These are phyloP conservation scores for Oreochromis aureus DNA, from an alignment of 2,113 vertebrate genomes.

Conservation along the genomic window DNA sequence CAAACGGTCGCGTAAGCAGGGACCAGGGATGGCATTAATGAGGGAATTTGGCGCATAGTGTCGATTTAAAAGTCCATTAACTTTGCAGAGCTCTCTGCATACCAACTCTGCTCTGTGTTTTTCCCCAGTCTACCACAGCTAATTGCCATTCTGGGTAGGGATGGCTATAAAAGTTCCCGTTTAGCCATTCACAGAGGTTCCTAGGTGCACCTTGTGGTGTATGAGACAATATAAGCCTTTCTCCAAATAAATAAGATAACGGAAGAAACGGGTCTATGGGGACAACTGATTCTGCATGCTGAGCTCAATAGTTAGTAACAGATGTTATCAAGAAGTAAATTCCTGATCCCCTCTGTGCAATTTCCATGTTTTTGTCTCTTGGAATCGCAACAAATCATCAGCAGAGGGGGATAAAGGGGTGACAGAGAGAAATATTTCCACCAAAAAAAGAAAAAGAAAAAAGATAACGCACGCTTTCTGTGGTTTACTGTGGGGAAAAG, in stretches of 20 bases:
- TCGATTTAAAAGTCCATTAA: slow-evolving; percentile 79
- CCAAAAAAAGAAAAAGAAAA: not conserved
- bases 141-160: slow-evolving; percentile 72
- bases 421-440: slow-evolving; percentile 11
- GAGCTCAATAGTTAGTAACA: slow-evolving; percentile 45
- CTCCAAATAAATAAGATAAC: slow-evolving; percentile 60
- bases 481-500: not conserved
- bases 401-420: not conserved
- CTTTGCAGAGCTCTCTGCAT: slow-evolving; percentile 68
- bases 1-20: slow-evolving; percentile 53
- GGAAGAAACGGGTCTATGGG: slow-evolving; percentile 22
- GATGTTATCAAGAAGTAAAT: slow-evolving; percentile 57
- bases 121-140: slow-evolving; percentile 58
- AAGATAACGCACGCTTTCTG: not conserved
- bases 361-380: slow-evolving; percentile 41
- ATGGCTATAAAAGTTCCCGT: slow-evolving; percentile 63
- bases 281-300: slow-evolving; percentile 43
- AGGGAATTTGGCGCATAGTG: slow-evolving; percentile 67
- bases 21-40: slow-evolving; percentile 68
- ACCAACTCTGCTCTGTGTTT: slow-evolving; percentile 61
- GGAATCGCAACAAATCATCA: slow-evolving; percentile 33
- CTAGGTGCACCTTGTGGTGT: slow-evolving; percentile 40
- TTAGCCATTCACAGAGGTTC: slow-evolving; percentile 58
- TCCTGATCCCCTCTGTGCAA: slow-evolving; percentile 47
- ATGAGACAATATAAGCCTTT: slow-evolving; percentile 55